Base-by-base conservation (phyloP, 2,888 invertebrate genomes). In the Reticulitermes lucifugus region DNA sequence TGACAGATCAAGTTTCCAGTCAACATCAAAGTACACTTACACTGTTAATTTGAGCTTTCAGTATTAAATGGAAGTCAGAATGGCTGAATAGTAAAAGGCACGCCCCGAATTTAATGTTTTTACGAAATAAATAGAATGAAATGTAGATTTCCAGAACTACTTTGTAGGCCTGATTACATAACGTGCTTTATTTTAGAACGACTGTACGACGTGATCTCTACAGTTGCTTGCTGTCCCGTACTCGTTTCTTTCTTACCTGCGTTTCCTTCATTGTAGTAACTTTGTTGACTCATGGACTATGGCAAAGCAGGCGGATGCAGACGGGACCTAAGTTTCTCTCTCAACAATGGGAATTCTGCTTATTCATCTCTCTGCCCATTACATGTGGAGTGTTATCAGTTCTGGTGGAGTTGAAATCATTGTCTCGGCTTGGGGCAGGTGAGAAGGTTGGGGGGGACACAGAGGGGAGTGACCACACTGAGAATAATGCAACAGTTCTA, bases 231-330 rank as follows among this genome's bases (percentile, higher is more conserved):
- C 60, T 25, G 55, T 55, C 14, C 4, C 14, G 55, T 55, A 18
- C 55, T 18, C 14, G n/a, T n/a, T 65, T 65, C 65, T 65, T 65
- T 65, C 65, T 65, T n/a, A n/a, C 65, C 65, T 65, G 65, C 12
- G 65, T 65, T 65, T 65, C 65, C 65, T 65, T 65, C 65, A 65
- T 7, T 65, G 65, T 65, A 65, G 25, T 12, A 65, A 65, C 65
- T 65, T 65, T 65, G 65, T 65, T 65, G 65, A 65, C 65, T 65
- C 65, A 65, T 65, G 65, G 65, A n/a, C n/a, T n/a, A 65, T n/a
- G 25, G 65, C n/a, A n/a, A 65, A 65, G 65, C 65, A 65, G 65
- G 65, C 65, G 25, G 65, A 65, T 65, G 14, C 65, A 65, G 25
- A 65, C 25, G 65, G 25, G 65, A 65, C 65, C 65, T 65, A 25